phyloP scores from a whole-genome alignment of 1,140 invertebrate genomes.

The Chelonus insularis region DNA sequence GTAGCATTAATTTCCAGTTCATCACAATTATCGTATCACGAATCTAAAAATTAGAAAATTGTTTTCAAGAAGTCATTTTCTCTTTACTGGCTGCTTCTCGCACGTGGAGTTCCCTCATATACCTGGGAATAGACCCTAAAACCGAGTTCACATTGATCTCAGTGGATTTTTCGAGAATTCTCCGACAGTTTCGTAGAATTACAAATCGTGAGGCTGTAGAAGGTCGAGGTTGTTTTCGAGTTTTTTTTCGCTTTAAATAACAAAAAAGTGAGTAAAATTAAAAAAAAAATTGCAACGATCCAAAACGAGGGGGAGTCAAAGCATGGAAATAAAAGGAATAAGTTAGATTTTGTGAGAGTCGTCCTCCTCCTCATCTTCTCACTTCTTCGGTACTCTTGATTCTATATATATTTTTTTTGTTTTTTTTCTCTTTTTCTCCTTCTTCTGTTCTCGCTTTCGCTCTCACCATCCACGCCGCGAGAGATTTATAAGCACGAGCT shows the following conservation, averaged over 20 bases:
- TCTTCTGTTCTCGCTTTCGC: constrained; percentile 26
- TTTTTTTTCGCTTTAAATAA: not conserved
- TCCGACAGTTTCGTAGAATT: constrained; percentile 60
- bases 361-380: constrained; percentile 9
- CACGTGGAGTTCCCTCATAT: too few relatives aligned
- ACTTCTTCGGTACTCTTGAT: not conserved
- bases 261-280: not conserved
- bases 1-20: too few relatives aligned
- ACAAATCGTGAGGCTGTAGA: constrained; percentile 51
- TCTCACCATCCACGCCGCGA: constrained; percentile 31
- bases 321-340: not conserved
- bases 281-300: not conserved
- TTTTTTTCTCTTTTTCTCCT: constrained; percentile 24
- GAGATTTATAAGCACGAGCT: constrained; percentile 51
- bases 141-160: constrained; percentile 22
- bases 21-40: too few relatives aligned
- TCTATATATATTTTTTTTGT: not conserved
- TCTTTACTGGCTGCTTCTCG: too few relatives aligned
- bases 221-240: constrained; percentile 8
- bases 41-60: too few relatives aligned
- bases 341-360: constrained; percentile 12
- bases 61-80: too few relatives aligned
- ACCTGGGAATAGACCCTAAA: too few relatives aligned
- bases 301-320: not conserved
- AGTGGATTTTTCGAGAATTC: constrained; percentile 61